Evolutionary conservation across 2,797 vertebrate genomes (phyloP).

Genomic region (Tragopan temminckii): DNA sequence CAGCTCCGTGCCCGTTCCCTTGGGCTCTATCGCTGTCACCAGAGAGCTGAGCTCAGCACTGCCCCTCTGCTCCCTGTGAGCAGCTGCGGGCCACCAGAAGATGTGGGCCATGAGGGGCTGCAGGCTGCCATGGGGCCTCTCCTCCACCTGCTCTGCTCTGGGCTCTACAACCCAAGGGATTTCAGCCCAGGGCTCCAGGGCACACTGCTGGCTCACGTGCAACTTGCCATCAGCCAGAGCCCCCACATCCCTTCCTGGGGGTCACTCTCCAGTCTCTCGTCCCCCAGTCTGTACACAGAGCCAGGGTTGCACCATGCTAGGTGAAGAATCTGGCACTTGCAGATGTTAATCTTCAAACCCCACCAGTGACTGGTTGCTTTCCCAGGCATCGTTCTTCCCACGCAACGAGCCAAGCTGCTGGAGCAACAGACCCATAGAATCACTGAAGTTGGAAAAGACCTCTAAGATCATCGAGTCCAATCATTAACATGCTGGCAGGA

Average conservation of each 20-base stretch:
- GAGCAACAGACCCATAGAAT: not conserved
- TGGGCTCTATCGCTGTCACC: not conserved
- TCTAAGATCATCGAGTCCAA: too few species aligned
- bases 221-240: not conserved
- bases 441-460: too few species aligned
- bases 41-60: not conserved
- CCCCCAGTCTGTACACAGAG: not conserved
- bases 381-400: accelerated
- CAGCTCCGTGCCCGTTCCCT: not conserved
- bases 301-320: not conserved
- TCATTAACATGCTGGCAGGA: too few species aligned
- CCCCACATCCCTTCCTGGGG: not conserved
- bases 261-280: not conserved
- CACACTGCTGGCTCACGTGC: not conserved
- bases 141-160: not conserved
- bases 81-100: too few species aligned
- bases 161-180: too few species aligned
- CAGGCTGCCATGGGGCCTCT: not conserved
- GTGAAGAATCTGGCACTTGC: not conserved
- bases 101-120: too few species aligned
- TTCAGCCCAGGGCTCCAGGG: not conserved
- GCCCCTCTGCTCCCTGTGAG: not conserved
- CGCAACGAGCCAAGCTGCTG: accelerated
- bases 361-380: too few species aligned
- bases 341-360: not conserved